Base-by-base conservation (phyloP, 2,888 invertebrate genomes). In the Polyploca ridens region DNA sequence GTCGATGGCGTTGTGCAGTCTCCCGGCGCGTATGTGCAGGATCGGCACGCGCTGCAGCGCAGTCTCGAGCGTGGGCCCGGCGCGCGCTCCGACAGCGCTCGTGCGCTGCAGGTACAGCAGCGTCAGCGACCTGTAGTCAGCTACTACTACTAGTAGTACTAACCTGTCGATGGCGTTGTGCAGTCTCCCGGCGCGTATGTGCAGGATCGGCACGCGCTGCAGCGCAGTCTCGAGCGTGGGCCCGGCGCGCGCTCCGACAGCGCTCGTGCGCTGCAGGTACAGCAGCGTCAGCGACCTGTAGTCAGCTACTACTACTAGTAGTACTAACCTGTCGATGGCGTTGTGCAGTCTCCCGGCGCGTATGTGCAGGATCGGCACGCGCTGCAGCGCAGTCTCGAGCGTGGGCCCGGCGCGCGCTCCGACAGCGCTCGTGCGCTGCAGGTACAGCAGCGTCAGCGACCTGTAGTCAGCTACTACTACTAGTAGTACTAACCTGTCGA, bases 381-480 rank as follows among this genome's bases (percentile, higher is more conserved):
- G 95, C 87, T 98, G 98, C 66, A 99, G 91, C 14, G 98, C 98
- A 27, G 97, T 97, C 93, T 99, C 99, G 61, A 99, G 94, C 75
- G 98, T 96, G 68, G 97, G 96, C 5, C 98, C 98, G 0, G 90
- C 90, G 97, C 96, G 76, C 87, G 88, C 73, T 10, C 59, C 58
- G 6, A n/a, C 68, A n/a, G 67, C 66, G 11, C 68, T 71, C 16
- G 76, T 95, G 75, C 98, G 97, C 90, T 99, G 99, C 71, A 99
- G 96, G 91, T 98, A 99, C 58, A 98, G 95, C 70, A 99, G 91
- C n/a, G 98, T 97, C 80, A 99, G 94, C 88, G 99, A 99, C 0
- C 27, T 27, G 27, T 27, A 27, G 27, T 27, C 27, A 27, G 27
- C 27, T 27, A 27, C 27, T 27, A 27, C 27, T 27, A 27, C 27